These are phyloP conservation scores for Polydrusus tereticollis DNA, from an alignment of 2,888 invertebrate species.

Conservation along the genomic window DNA sequence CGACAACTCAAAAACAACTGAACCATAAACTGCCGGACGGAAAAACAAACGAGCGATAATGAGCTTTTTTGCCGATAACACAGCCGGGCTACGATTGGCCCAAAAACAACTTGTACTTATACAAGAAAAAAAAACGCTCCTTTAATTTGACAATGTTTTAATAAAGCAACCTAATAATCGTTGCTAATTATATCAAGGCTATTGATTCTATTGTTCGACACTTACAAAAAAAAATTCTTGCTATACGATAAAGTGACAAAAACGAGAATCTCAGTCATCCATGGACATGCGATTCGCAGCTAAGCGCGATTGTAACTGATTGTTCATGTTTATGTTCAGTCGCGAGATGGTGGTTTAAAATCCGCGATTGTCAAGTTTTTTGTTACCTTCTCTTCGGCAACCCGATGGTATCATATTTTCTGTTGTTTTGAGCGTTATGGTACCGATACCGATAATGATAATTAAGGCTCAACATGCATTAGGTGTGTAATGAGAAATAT, in stretches of 20 bases:
- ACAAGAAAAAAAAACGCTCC: no score
- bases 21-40: background rate
- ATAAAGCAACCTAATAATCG: no score
- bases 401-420: background rate
- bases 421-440: background rate
- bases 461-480: no score
- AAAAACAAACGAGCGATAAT: background rate
- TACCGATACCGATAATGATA: no score
- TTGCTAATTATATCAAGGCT: no score
- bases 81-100: background rate
- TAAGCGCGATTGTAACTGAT: background rate
- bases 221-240: no score
- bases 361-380: background rate
- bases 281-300: background rate
- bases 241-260: background rate
- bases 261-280: background rate
- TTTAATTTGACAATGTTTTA: no score
- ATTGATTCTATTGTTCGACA: no score
- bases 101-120: background rate
- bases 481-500: no score
- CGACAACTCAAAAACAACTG: background rate
- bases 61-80: background rate
- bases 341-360: background rate
- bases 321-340: background rate
- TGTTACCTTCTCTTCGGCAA: background rate